A percentile compares a stretch with the other conserved stretches of the same genome.
phyloP scores from a whole-genome alignment of 2,888 invertebrate species.

The Strigamia maritima region DNA sequence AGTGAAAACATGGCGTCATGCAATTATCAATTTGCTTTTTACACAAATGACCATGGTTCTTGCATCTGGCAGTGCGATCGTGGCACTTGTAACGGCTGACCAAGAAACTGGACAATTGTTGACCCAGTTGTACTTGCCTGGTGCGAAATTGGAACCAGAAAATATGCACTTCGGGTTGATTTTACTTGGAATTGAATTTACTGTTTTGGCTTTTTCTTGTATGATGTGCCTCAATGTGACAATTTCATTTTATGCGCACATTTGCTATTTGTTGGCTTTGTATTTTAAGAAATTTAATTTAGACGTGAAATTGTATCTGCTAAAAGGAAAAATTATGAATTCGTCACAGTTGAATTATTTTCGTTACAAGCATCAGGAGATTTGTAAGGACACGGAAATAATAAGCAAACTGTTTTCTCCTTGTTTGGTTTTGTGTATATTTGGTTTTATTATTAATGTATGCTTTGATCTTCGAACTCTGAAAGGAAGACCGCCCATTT shows the following conservation, averaged over 20 bases:
- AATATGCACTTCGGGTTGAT: not conserved
- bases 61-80: not conserved
- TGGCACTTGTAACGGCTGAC: not conserved
- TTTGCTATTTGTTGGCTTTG: not conserved
- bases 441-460: not conserved
- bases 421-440: not conserved
- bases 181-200: not conserved
- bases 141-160: not conserved
- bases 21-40: not conserved
- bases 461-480: slow-evolving; percentile 9
- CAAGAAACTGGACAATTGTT: not conserved
- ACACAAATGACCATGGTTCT: not conserved
- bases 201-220: not conserved
- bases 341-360: not conserved
- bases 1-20: not conserved
- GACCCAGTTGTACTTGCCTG: not conserved
- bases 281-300: not conserved
- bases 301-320: not conserved
- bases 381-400: not conserved
- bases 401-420: not conserved
- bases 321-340: not conserved
- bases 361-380: not conserved
- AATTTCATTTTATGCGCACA: not conserved
- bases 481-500: not conserved
- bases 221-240: not conserved